Evolutionary conservation across 2,113 vertebrate species (phyloP).

Genomic region (Thalassoma bifasciatum): DNA sequence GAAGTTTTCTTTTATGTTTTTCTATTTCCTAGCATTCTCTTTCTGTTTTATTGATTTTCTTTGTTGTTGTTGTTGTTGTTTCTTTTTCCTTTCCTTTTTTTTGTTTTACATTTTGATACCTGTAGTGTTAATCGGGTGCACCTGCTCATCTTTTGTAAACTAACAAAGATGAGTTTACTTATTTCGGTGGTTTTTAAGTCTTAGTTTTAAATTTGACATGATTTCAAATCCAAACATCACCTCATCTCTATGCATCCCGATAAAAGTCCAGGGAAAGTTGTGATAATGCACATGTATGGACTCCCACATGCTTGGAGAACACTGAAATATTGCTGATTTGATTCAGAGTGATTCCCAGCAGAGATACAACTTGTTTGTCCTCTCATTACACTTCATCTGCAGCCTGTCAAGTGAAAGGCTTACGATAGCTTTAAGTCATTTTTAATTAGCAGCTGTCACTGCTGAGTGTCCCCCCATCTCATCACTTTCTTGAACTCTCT

Average conservation of each 20-base stretch:
- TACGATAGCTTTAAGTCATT: slow-evolving; percentile 21
- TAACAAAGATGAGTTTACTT: too few species aligned
- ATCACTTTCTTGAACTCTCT: slow-evolving; percentile 28
- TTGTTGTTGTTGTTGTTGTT: too few species aligned
- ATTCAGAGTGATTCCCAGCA: slow-evolving; percentile 34
- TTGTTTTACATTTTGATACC: too few species aligned
- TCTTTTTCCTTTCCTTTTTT: too few species aligned
- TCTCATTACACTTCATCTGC: slow-evolving; percentile 39
- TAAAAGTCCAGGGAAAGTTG: not conserved
- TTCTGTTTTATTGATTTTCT: too few species aligned
- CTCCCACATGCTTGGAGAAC: not conserved
- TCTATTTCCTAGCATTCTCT: too few species aligned
- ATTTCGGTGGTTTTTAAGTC: too few species aligned
- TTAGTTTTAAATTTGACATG: too few species aligned
- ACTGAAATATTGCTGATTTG: not conserved
- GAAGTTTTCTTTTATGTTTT: too few species aligned
- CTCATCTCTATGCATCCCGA: not conserved
- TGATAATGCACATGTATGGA: not conserved
- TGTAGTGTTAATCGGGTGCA: too few species aligned
- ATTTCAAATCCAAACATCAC: too few species aligned
- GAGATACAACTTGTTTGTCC: slow-evolving; percentile 33
- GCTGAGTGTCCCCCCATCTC: slow-evolving; percentile 42
- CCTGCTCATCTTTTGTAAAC: too few species aligned
- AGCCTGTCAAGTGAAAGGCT: slow-evolving; percentile 54
- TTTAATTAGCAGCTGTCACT: slow-evolving; percentile 52